Percentiles rank a stretch among this genome's conserved stretches.
Conservation (phyloP, 2,113 vertebrate genomes). For the Xyrauchen texanus region DNA sequence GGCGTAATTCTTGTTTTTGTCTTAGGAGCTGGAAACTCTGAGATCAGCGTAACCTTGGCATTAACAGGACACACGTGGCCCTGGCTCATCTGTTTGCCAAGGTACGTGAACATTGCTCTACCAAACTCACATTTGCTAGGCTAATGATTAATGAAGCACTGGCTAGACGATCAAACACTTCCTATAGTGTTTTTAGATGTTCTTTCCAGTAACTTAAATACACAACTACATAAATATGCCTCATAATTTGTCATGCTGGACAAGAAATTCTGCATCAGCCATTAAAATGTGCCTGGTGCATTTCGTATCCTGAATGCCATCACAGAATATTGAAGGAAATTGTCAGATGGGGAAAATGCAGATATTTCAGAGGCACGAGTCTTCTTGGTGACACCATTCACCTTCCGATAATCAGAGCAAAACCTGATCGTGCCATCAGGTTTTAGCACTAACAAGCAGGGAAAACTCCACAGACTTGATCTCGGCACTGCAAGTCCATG, state of each 20-base stretch:
- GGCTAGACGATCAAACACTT: background rate
- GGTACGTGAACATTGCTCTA: no score
- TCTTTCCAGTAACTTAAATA: background rate
- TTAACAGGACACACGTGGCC: no score
- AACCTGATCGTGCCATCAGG: no score
- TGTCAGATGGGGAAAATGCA: background rate
- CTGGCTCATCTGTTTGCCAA: no score
- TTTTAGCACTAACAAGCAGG: background rate
- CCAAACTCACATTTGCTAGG: background rate
- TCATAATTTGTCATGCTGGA: background rate
- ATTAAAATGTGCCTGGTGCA: background rate
- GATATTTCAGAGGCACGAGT: background rate
- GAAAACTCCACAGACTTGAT: background rate
- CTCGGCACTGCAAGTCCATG: background rate
- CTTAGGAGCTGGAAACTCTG: no score
- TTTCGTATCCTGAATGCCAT: background rate
- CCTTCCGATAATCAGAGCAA: background rate
- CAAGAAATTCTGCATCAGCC: background rate
- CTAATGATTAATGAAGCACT: background rate
- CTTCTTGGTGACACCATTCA: background rate
- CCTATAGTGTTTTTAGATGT: background rate
- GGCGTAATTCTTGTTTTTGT: no score
- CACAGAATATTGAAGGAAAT: background rate
- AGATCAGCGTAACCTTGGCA: no score
- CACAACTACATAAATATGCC: background rate